A percentile compares a stretch with the other conserved stretches of the same genome.
These are phyloP conservation scores for Metopolophium dirhodum DNA, from an alignment of 1,140 invertebrate species.

Conservation along the genomic window DNA sequence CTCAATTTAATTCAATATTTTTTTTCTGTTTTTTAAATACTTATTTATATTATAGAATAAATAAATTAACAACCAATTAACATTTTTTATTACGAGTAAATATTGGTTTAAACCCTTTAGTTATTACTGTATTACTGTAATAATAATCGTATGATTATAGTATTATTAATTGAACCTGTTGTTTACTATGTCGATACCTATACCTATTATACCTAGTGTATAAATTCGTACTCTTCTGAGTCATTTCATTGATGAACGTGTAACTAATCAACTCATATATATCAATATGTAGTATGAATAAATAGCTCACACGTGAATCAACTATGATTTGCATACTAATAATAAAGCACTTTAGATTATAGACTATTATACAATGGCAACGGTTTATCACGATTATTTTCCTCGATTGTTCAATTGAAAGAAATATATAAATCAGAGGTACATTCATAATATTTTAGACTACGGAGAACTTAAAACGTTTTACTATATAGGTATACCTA, in stretches of 20 bases:
- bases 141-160: background rate
- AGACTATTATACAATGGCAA: background rate
- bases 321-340: background rate
- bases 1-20: background rate
- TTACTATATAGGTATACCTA: background rate
- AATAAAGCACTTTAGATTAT: conserved; percentile 3
- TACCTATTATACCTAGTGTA: background rate
- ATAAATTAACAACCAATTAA: background rate
- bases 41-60: background rate
- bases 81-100: background rate
- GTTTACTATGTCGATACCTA: background rate
- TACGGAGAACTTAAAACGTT: background rate
- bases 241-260: conserved; percentile 29
- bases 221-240: background rate
- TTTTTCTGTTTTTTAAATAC: background rate
- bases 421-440: background rate
- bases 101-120: background rate
- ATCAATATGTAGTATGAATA: background rate
- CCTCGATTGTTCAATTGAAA: conserved; percentile 14
- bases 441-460: background rate
- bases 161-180: background rate
- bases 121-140: background rate
- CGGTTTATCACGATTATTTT: background rate
- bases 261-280: background rate
- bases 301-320: conserved; percentile 12